Base-by-base conservation (phyloP, 2,888 invertebrate species). In the Ormyrus rosae region DNA sequence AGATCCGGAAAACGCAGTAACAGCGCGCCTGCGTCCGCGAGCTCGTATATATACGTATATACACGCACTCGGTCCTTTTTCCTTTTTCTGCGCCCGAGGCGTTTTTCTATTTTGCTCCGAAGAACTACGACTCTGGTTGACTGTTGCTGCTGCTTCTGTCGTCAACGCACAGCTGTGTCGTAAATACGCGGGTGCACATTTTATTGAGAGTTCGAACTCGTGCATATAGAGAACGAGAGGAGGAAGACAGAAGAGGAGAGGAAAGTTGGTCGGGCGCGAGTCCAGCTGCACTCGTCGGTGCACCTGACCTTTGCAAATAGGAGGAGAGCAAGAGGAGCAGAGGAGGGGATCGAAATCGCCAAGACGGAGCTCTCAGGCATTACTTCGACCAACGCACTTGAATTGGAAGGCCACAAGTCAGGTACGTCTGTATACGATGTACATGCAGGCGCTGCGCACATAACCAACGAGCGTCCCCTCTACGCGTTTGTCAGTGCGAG, bases 331-430 rank as follows among this genome's bases (percentile, higher is more conserved):
- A 13, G n/a, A 65, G 50, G 13, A 65, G 67, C n/a, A 65, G 34
- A 9, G 34, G 19, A 67, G 51, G 4, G 51, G 13, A 19, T 53
- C 13, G 13, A 13, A 13, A 13, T 13, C 13, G 13, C 13, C 13
- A 13, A 13, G 13, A 13, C 13, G 13, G 13, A 13, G 13, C 13
- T 13, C 13, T 13, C 13, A 13, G 13, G 13, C 13, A 13, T 9
- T 65, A 34, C 50, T 58, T 56, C 58, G 45, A 71, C 45, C 11
- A 58, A 71, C 50, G 70, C 78, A 71, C 61, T 78, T 71, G 51
- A 64, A 78, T 71, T 78, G 78, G 71, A 78, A 78, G 78, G 78
- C 71, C 64, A 51, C 65, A 48, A 65, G 65, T 64, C 53, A 78
- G 78, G 78, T 78, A 71, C 13, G 50, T 64, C 1, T n/a, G 11